Base-by-base conservation (phyloP, 2,797 vertebrate genomes). In the Ctenosaura bakeri region DNA sequence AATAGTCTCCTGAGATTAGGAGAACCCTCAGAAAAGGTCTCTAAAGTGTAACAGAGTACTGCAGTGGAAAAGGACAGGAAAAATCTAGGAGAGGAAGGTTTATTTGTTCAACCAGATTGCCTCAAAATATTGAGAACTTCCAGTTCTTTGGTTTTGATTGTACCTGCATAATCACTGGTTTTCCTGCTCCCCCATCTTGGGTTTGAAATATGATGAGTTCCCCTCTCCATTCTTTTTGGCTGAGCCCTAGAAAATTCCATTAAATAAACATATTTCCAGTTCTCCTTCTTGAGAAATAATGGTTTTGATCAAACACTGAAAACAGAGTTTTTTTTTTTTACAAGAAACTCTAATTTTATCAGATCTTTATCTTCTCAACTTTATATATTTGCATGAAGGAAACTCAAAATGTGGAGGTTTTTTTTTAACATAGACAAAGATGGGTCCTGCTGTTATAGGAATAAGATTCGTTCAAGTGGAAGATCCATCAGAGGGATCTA, bases 401-500 rank as follows among this genome's bases (percentile, higher is more conserved):
- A 52, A 69, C 5, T 50, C 59, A 69, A 20, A 50, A 0, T 32
- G 74, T 54, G 10, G 38, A 0, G 1, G 42, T 46, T 46, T 46
- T 56, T 6, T 94, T 93, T 81, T 93, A 88, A 93, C 90, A 91
- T 81, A 52, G 0, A 74, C 20, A 92, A 90, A 32, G 66, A 80
- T 14, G 10, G 71, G 81, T 0, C 90, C 91, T 92, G 52, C 87
- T 59, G 86, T 6, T 18, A 83, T 91, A 82, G 90, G 88, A 92
- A 92, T 32, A 9, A 90, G 90, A 91, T 86, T 69, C 4, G 62
- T 90, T 93, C 92, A 83, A 91, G 85, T 83, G 90, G 38, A 9
- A 73, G 69, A 1, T 50, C 50, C 38, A 76, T 71, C 52, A 46
- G 59, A 90, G 88, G 22, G 90, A 32, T 1, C 62, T 93, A 3